Percentiles rank a stretch among this genome's conserved stretches.
Conservation (phyloP, 2,797 vertebrate genomes). For the Spondyliosoma cantharus region DNA sequence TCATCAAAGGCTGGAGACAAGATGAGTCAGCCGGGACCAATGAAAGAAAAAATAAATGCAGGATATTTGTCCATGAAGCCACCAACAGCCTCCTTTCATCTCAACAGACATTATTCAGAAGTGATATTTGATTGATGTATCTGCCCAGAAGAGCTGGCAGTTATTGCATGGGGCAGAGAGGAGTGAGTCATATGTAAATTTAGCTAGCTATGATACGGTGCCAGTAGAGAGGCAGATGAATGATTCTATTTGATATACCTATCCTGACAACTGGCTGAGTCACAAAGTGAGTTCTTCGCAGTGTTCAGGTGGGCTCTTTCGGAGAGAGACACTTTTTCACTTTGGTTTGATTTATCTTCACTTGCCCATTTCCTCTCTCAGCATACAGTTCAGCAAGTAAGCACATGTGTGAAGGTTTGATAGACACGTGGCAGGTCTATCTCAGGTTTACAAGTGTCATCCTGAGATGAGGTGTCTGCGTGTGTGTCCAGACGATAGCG, state of each 20-base stretch:
- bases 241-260: slow-evolving; percentile 67
- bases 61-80: slow-evolving; percentile 55
- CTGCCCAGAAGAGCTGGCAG: slow-evolving; percentile 50
- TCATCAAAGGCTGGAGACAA: slow-evolving; percentile 27
- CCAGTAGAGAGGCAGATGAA: slow-evolving; percentile 60
- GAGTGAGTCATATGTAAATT: slow-evolving; percentile 75
- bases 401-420: slow-evolving; percentile 24
- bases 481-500: slow-evolving; percentile 7
- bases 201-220: slow-evolving; percentile 58
- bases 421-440: not conserved
- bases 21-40: slow-evolving; percentile 43
- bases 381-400: not conserved
- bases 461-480: not conserved
- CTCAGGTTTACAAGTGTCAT: not conserved
- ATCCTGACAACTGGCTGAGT: slow-evolving; percentile 68
- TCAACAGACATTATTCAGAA: slow-evolving; percentile 58
- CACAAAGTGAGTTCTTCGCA: slow-evolving; percentile 52
- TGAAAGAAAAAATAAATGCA: slow-evolving; percentile 46
- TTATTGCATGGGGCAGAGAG: slow-evolving; percentile 37
- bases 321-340: slow-evolving; percentile 21
- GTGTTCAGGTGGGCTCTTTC: slow-evolving; percentile 43
- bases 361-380: slow-evolving; percentile 8
- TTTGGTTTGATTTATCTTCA: slow-evolving; percentile 34
- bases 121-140: slow-evolving; percentile 68
- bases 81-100: slow-evolving; percentile 56